A percentile compares a stretch with the other conserved stretches of the same genome.
phyloP scores from a whole-genome alignment of 2,888 invertebrate genomes.

The Andrena hattorfiana region DNA sequence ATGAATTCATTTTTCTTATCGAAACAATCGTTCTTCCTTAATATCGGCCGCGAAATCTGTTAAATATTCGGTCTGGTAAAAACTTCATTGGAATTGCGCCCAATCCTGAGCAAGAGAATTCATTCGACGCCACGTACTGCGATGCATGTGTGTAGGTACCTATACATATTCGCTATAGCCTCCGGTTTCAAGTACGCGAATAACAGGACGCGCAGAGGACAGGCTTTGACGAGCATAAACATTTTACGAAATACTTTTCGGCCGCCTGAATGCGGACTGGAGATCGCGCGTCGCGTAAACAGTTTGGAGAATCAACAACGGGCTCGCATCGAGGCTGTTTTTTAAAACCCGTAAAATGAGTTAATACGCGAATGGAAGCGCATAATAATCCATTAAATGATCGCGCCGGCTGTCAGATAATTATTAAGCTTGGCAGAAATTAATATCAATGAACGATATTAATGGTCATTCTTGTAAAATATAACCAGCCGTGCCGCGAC shows the following conservation, averaged over 20 bases:
- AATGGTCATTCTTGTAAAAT: slow-evolving; percentile 60
- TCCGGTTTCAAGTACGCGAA: not conserved
- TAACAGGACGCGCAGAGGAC: slow-evolving; percentile 6
- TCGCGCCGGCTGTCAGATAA: slow-evolving; percentile 65
- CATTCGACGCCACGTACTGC: no score
- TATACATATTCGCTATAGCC: no score
- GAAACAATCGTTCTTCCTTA: no score
- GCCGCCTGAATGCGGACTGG: slow-evolving; percentile 11
- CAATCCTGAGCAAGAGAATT: no score
- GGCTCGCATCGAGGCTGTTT: slow-evolving; percentile 35
- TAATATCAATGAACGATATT: slow-evolving; percentile 70
- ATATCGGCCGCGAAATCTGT: no score
- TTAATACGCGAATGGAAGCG: slow-evolving; percentile 60
- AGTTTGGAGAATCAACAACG: slow-evolving; percentile 49
- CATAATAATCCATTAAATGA: slow-evolving; percentile 69
- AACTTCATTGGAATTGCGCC: no score
- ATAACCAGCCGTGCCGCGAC: slow-evolving; percentile 37
- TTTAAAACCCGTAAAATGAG: slow-evolving; percentile 62
- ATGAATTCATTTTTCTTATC: no score
- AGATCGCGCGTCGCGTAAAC: slow-evolving; percentile 30
- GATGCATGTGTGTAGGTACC: no score
- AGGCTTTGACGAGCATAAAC: slow-evolving; percentile 21
- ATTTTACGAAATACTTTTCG: slow-evolving; percentile 39
- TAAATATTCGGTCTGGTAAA: no score
- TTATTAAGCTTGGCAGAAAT: slow-evolving; percentile 65